Evolutionary conservation across 1,140 invertebrate species (phyloP).

Genomic region (Papilio aristodemus): DNA sequence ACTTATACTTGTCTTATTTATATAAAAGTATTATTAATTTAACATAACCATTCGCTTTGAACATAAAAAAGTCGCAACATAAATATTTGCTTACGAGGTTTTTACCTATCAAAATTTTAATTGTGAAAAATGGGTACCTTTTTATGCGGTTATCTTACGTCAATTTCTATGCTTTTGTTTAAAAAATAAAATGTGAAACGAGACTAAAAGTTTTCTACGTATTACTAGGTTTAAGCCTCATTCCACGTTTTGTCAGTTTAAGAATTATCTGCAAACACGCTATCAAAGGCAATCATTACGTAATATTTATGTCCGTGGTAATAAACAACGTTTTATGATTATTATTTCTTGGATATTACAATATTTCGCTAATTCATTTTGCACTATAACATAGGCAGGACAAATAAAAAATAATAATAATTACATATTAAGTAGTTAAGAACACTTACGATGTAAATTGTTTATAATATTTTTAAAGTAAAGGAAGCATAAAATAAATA

Average conservation of each 20-base stretch:
- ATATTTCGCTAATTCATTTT: background rate
- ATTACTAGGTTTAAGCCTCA: background rate
- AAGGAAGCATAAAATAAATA: conserved; percentile 19
- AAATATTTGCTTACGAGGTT: too few relatives aligned
- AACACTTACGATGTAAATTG: background rate
- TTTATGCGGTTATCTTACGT: too few relatives aligned
- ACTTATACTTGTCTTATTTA: conserved; percentile 26
- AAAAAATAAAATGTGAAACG: too few relatives aligned
- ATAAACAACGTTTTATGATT: conserved; percentile 38
- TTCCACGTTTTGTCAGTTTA: background rate
- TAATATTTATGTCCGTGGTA: conserved; percentile 52
- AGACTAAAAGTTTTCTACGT: too few relatives aligned
- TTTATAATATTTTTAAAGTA: too few relatives aligned
- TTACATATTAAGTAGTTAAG: too few relatives aligned
- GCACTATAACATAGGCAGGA: background rate
- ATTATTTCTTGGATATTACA: conserved; percentile 7
- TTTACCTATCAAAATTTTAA: too few relatives aligned
- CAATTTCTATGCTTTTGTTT: too few relatives aligned
- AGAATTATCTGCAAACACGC: conserved; percentile 50
- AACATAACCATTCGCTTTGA: background rate
- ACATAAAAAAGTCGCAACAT: too few relatives aligned
- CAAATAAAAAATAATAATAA: background rate
- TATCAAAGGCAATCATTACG: conserved; percentile 46
- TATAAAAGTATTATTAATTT: background rate
- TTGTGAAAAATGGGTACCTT: too few relatives aligned